These are phyloP conservation scores for Eupelmus urozonus DNA, from an alignment of 2,888 invertebrate species.

Conservation along the genomic window DNA sequence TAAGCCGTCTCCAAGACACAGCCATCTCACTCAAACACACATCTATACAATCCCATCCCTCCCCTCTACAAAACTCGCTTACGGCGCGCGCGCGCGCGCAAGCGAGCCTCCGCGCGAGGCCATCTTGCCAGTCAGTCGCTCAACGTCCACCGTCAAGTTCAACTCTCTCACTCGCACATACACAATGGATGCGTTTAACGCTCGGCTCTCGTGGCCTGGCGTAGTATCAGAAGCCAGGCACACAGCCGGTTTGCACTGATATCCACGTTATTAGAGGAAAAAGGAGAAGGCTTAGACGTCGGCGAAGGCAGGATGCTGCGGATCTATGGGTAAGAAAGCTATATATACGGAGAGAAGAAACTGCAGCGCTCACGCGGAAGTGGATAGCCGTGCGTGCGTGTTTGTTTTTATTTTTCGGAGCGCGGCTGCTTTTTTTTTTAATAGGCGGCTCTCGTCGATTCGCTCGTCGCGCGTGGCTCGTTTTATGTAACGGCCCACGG, in stretches of 20 bases:
- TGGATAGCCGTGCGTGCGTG: no score
- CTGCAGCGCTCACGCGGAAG: no score
- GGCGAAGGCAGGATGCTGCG: no score
- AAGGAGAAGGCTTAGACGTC: no score
- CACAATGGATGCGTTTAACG: constrained; percentile 21
- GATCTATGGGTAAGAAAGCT: no score
- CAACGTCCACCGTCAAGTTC: constrained; percentile 24
- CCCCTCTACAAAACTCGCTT: no score
- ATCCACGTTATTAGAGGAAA: no score
- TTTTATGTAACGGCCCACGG: background rate
- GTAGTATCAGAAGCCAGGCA: constrained; percentile 4
- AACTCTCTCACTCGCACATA: background rate
- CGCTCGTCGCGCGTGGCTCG: background rate
- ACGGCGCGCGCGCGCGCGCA: background rate
- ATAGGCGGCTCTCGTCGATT: background rate
- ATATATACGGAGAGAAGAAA: no score
- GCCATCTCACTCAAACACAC: no score
- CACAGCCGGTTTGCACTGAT: no score
- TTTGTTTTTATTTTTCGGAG: background rate
- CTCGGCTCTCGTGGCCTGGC: background rate
- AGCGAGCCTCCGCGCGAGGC: constrained; percentile 16
- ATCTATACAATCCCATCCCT: no score
- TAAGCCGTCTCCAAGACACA: background rate
- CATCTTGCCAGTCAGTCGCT: constrained; percentile 49
- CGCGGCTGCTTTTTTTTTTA: background rate